Evolutionary conservation across 1,140 invertebrate species (phyloP), one percentile per base, ranked within the genome.

Genomic region (Macrosteles quadrilineatus): DNA sequence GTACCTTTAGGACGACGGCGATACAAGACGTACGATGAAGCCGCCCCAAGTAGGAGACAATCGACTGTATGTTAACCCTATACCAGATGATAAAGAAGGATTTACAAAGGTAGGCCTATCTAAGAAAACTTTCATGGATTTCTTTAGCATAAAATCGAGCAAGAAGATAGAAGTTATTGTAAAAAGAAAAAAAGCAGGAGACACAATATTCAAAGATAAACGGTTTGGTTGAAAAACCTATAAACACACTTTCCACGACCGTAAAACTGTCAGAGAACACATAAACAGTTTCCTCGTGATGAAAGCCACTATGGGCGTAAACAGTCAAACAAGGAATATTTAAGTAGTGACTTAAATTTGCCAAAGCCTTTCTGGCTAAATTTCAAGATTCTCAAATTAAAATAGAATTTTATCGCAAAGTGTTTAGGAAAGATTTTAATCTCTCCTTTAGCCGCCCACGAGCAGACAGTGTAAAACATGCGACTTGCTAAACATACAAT

Each of bases 231-330:
- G n/a, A 30, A 63, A 23, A 6, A 63, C 29, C 19, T 31, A 25
- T 23, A 29, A 63, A 32, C 30, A 63, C 32, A 11, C 59, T 17
- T 31, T 63, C 27, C 29, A 27, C 19, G 59, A 63, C 59, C 29
- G 59, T 29, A 63, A 31, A 32, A 29, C 32, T 6, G 32, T 63
- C 30, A 63, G 59, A 29, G 59, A 17, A 14, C 59, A 63, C 32
- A 29, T 63, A 27, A 63, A 63, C 32, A 31, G 2, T 63, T 63
- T 30, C 59, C 59, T 9, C 23, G 32, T 25, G 59, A 63, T 17
- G 59, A 63, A 32, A 63, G 21, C 59, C 59, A 63, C 59, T 63
- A 63, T 63, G 59, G 59, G 4, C 21, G 59, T 21, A 62, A 27
- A 1, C n/a, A 62, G 25, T 14, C 25, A 29, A 23, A 62, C 21